Base-by-base conservation (phyloP, 2,888 invertebrate species). In the Agrochola circellaris region DNA sequence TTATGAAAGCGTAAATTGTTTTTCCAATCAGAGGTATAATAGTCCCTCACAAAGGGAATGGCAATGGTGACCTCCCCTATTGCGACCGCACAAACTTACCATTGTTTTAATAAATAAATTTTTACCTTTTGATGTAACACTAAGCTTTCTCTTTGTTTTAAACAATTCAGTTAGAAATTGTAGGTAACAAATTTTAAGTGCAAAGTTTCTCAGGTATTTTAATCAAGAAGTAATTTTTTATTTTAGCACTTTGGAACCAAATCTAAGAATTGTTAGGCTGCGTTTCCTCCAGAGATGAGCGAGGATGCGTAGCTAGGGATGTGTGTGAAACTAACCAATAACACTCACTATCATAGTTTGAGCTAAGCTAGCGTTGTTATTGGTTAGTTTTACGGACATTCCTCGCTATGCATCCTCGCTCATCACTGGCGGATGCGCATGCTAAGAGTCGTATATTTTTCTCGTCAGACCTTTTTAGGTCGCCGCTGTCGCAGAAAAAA, bases 21-120 rank as follows among this genome's bases (percentile, higher is more conserved):
- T 60, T 23, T 68, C 34, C 26, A 56, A 62, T 70, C 30, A 30
- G 45, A 38, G 48, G 48, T 51, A 38, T 58, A 74, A 74, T 56
- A 75, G 64, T 56, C 0, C n/a, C 38, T 13, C 23, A 23, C 56
- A 75, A 64, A 75, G 45, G 2, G 42, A 64, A 74, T 75, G 7
- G 38, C 23, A 58, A 65, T 58, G 8, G 17, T 0, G 17, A 62
- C 9, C 48, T 38, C 26, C 64, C 9, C 7, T 17, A 51, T 15
- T 30, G 15, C 7, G 17, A 75, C 65, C 51, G 30, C 51, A 51
- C 20, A 8, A 51, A 20, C 51, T 20, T 51, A 51, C 51, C 20
- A 51, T 51, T 51, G 51, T 51, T 51, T 51, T 51, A 20, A 51
- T 51, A 20, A 51, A 20, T 20, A 9, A 2, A 9, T 51, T 23